Evolutionary conservation across 2,797 vertebrate species (phyloP), one percentile per base, ranked within the genome.

Genomic region (Karalla daura): DNA sequence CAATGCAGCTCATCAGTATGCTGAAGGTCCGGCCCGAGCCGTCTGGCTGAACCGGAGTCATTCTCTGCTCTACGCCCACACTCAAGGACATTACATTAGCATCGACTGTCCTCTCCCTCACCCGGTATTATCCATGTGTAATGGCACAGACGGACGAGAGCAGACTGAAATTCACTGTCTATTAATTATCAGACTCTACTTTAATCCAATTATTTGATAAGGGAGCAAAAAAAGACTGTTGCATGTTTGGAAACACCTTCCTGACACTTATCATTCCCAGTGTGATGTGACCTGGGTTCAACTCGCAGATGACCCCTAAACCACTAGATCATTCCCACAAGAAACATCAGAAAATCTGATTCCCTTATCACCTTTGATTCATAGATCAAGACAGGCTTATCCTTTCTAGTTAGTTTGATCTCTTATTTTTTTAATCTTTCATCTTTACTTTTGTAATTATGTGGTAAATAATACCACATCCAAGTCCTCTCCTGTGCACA

Each of bases 1-100:
- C 66, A 49, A 50, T 56, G 68, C 64, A 69, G 64, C 73, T 83
- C 75, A 89, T 90, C 56, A 72, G 78, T 68, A 87, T 86, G 73
- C 84, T 63, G 63, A 36, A 30, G 24, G 39, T 51, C 70, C 20
- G 10, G 64, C 67, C 43, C 37, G 39, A 49, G 64, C 40, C 27
- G 69, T 69, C 67, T 73, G 65, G 40, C 71, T 75, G n/a, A 43
- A 51, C 30, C 56, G 50, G 40, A 81, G 68, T 59, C 71, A 20
- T 40, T 41, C 51, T 62, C 37, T 55, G 5, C 36, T 64, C 35
- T 60, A 56, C 21, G 12, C 56, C 58, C 32, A 53, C 58, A 74
- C 36, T 78, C 53, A 80, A 75, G 62, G 70, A 71, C 83, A 86
- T 84, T 32, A 71, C 56, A 88, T 89, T 91, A 89, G 84, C 74